phyloP scores from a whole-genome alignment of 2,113 vertebrate species.

The Jaculus jaculus region DNA sequence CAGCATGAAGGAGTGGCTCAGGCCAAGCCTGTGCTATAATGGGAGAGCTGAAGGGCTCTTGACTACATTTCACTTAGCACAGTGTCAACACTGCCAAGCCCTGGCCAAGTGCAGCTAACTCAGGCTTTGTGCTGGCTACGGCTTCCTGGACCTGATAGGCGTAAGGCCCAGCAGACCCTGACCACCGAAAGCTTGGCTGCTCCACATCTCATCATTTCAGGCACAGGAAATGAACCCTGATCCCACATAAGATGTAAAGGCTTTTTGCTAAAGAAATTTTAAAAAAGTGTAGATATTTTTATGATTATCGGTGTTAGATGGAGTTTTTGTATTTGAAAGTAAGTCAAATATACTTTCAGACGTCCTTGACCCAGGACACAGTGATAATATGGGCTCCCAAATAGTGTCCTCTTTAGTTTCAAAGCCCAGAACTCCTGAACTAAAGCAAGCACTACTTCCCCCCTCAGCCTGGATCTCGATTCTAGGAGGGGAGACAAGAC shows the following conservation, averaged over 20 bases:
- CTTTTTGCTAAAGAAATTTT: not conserved
- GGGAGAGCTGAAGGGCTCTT: constrained; percentile 61
- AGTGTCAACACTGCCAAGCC: not conserved
- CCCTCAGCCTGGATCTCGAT: not conserved
- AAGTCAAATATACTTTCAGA: not conserved
- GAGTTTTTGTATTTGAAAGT: not conserved
- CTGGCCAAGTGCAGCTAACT: not conserved
- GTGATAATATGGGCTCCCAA: not conserved
- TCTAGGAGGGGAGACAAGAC: not conserved
- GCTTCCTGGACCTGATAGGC: fast-evolving
- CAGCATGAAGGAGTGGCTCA: not conserved
- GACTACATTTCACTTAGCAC: constrained; percentile 19
- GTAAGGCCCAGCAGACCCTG: not conserved
- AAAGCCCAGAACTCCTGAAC: not conserved
- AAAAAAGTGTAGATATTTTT: not conserved
- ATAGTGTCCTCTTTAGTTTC: not conserved
- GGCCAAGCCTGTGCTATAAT: not conserved
- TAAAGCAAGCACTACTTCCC: not conserved
- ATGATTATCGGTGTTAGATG: too few species aligned
- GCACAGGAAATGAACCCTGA: not conserved
- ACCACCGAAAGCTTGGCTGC: fast-evolving
- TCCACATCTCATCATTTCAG: not conserved
- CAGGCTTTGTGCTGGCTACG: not conserved
- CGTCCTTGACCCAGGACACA: not conserved
- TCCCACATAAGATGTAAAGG: not conserved